Conservation (phyloP, 2,797 vertebrate genomes). For the Allenopithecus nigroviridis region DNA sequence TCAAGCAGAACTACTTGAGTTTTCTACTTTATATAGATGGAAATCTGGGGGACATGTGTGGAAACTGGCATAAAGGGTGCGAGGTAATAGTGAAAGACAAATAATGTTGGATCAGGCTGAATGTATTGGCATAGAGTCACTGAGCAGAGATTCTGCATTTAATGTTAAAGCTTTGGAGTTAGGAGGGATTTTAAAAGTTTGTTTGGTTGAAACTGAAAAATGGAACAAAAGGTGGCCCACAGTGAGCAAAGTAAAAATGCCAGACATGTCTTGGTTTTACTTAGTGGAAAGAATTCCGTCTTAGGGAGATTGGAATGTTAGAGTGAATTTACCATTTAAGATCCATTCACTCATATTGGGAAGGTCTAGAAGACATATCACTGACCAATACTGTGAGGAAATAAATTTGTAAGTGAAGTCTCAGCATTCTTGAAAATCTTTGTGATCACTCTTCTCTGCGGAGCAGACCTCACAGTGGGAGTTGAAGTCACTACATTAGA, state of each 20-base stretch:
- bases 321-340: neutral
- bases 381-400: neutral
- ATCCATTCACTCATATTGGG: neutral
- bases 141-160: neutral
- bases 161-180: neutral
- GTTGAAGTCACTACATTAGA: neutral
- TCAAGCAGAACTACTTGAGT: neutral
- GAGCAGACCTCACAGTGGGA: neutral
- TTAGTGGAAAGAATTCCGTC: neutral
- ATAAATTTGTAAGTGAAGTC: neutral
- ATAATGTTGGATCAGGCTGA: neutral
- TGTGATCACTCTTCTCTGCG: neutral
- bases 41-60: neutral
- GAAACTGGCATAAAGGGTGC: neutral
- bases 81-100: neutral
- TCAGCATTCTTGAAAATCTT: neutral
- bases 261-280: neutral
- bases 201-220: neutral
- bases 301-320: neutral
- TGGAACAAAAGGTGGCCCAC: neutral
- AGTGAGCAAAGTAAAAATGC: neutral
- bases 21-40: neutral
- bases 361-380: neutral
- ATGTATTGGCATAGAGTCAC: neutral
- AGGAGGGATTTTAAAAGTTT: neutral